Percentiles rank a stretch among this genome's conserved stretches.
These are phyloP conservation scores for Thinocorus orbignyianus DNA, from an alignment of 2,113 vertebrate species.

Conservation along the genomic window DNA sequence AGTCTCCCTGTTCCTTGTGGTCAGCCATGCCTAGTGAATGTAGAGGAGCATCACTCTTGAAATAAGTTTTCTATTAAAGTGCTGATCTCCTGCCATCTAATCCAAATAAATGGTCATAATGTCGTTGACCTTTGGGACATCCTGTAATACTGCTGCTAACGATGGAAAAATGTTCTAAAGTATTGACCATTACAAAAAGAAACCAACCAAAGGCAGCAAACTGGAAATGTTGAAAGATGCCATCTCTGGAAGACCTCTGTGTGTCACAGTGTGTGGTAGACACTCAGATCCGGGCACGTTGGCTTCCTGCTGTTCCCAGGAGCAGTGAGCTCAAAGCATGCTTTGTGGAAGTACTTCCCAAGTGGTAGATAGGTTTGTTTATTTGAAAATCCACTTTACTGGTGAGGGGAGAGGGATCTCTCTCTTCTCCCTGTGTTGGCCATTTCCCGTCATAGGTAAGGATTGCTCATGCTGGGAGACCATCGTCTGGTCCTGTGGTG, in stretches of 20 bases:
- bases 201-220: constrained; percentile 36
- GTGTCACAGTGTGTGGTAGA: background rate
- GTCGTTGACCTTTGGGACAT: constrained; percentile 14
- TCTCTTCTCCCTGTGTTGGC: background rate
- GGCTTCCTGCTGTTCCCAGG: background rate
- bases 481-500: background rate
- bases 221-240: background rate
- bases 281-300: background rate
- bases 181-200: background rate
- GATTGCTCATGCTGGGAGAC: background rate
- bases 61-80: background rate
- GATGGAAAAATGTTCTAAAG: constrained; percentile 24
- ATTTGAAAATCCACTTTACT: background rate
- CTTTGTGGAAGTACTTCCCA: background rate
- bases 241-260: background rate
- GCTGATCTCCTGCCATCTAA: constrained; percentile 18
- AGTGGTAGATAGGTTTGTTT: background rate
- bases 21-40: background rate
- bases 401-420: background rate
- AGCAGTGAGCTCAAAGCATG: background rate
- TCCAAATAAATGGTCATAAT: background rate
- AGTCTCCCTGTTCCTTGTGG: background rate
- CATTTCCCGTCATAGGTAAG: rapidly evolving
- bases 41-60: background rate
- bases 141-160: background rate